phyloP scores from a whole-genome alignment of 1,140 invertebrate genomes.

The Cotesia chilonis region DNA sequence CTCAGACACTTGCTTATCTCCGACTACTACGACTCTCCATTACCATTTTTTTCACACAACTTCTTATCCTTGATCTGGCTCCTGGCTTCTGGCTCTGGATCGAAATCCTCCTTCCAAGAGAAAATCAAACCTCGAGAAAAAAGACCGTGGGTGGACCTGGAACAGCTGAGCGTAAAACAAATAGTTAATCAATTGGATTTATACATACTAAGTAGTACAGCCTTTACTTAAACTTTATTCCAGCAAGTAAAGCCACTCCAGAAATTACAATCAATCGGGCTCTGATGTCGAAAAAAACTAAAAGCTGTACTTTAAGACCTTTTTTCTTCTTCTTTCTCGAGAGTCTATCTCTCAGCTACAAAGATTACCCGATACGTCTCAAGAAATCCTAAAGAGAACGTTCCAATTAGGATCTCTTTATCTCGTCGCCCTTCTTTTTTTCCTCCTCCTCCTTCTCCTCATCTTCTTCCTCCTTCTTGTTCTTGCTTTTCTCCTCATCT shows the following conservation, averaged over 20 bases:
- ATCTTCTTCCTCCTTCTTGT: background rate
- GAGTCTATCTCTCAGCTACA: slow-evolving; percentile 7
- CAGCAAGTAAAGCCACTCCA: background rate
- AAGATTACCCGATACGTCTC: slow-evolving; percentile 25
- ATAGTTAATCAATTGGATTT: slow-evolving; percentile 18
- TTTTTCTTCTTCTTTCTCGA: background rate
- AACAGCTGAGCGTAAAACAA: too few species aligned
- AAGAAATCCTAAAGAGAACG: slow-evolving; percentile 16
- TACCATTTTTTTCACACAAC: slow-evolving; percentile 35
- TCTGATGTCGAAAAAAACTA: background rate
- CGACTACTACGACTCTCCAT: slow-evolving; percentile 7
- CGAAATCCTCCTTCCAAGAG: background rate
- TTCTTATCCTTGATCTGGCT: background rate
- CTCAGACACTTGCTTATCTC: slow-evolving; percentile 63
- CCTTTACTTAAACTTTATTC: background rate
- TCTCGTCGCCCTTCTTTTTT: slow-evolving; percentile 52
- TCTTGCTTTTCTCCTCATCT: background rate
- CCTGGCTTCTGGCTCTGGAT: too few species aligned
- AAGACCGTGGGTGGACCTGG: too few species aligned
- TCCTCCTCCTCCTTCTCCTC: slow-evolving; percentile 25
- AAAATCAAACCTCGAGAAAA: background rate
- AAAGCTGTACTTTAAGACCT: slow-evolving; percentile 9
- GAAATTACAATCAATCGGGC: slow-evolving; percentile 27
- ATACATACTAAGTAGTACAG: background rate
- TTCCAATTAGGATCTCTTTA: slow-evolving; percentile 62